Evolutionary conservation across 2,113 vertebrate species (phyloP), one percentile per base, ranked within the genome.

Genomic region (Toxotes jaculatrix): DNA sequence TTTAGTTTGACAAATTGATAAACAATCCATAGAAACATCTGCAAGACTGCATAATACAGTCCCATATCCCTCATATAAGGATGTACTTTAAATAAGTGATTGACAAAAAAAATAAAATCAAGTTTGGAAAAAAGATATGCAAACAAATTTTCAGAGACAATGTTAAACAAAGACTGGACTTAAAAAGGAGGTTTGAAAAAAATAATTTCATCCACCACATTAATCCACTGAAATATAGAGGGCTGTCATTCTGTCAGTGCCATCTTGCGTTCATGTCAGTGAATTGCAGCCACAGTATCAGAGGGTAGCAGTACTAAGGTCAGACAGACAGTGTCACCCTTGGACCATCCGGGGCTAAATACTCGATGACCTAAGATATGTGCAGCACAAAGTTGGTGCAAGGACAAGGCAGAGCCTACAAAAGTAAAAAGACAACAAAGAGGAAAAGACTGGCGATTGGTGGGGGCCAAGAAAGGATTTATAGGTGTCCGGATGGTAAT

Each of bases 291-390:
- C 23, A 61, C 17, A 12, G 1, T 3, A 59, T 70, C 68, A 43
- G 42, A 47, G 70, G 1, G 57, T 0, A 61, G 88, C 75, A 91
- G 73, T 91, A 89, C 89, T 89, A 45, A 79, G 73, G 47, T 31
- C 47, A 71, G 59, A 76, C 91, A 91, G 86, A 67, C 55, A 70
- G 88, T 85, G 92, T 89, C 91, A 83, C 90, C 75, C 75, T 90
- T 40, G 47, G 57, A 59, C 88, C 64, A 70, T 43, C 17, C 59
- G 21, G 75, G 43, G 32, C 17, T 32, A 76, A 55, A 60, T 23
- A 7, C 60, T 40, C 4, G 11, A 69, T 55, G 43, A 74, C 51
- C 47, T 34, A 17, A 49, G 23, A 75, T 51, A 3, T 2, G 31
- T 13, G 27, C 10, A 42, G 38, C 23, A 42, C 19, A 16, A 40